Conservation (phyloP, 2,113 vertebrate species). For the Chionis minor region DNA sequence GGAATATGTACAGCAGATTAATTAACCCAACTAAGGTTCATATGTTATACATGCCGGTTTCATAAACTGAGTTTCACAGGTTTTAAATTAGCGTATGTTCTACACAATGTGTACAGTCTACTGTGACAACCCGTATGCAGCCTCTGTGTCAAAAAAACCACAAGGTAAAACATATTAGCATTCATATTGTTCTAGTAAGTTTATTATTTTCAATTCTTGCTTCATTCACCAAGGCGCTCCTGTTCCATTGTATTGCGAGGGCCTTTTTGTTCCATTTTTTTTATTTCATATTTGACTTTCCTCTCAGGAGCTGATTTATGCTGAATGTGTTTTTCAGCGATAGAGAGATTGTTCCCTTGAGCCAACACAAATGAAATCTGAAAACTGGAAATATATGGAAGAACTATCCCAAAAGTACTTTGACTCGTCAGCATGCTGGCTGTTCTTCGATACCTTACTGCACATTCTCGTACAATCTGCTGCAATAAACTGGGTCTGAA, state of each 20-base stretch:
- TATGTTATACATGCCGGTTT: neutral
- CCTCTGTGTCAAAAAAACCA: slow-evolving; percentile 8
- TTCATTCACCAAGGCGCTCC: slow-evolving; percentile 43
- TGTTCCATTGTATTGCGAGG: neutral
- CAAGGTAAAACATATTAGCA: neutral
- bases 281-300: slow-evolving; percentile 66
- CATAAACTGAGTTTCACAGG: neutral
- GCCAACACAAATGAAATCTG: slow-evolving; percentile 72
- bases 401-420: slow-evolving; percentile 63
- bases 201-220: slow-evolving; percentile 48
- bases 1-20: neutral
- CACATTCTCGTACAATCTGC: neutral
- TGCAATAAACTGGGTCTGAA: slow-evolving; percentile 10
- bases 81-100: slow-evolving; percentile 3
- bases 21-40: neutral
- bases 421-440: slow-evolving; percentile 54
- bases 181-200: neutral
- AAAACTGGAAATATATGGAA: slow-evolving; percentile 53
- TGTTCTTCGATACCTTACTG: slow-evolving; percentile 28
- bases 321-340: slow-evolving; percentile 65
- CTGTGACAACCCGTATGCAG: neutral
- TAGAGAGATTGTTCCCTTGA: slow-evolving; percentile 62
- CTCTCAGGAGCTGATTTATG: slow-evolving; percentile 63
- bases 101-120: neutral
- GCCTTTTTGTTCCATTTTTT: slow-evolving; percentile 28